Conservation (phyloP, 92 coral and sea anemone genomes). For the Hydrozoanthus gracilis region DNA sequence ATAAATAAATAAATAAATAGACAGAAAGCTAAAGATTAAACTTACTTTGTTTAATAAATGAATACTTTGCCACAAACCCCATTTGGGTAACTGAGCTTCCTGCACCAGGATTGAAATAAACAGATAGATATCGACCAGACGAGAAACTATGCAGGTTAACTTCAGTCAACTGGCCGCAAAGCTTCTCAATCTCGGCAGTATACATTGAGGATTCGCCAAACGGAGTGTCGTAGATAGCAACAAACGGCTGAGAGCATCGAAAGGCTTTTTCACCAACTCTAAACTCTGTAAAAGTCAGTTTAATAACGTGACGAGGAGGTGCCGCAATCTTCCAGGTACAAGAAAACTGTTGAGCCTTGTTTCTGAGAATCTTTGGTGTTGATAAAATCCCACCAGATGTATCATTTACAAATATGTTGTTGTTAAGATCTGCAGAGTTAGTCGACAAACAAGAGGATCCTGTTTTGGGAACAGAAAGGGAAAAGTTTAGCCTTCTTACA, state of each 20-base stretch:
- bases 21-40: neutral
- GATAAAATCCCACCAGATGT: slow-evolving; percentile 26
- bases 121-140: slow-evolving; percentile 18
- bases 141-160: neutral
- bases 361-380: neutral
- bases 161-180: neutral
- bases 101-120: slow-evolving; percentile 7
- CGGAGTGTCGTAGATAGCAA: slow-evolving; percentile 28
- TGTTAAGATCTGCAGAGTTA: slow-evolving; percentile 35
- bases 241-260: neutral
- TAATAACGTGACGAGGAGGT: slow-evolving; percentile 17
- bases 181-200: neutral
- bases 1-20: neutral
- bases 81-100: neutral
- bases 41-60: slow-evolving; percentile 31
- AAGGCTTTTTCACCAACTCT: neutral
- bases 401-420: slow-evolving; percentile 9
- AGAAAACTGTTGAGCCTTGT: neutral
- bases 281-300: slow-evolving; percentile 3
- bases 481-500: no score
- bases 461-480: no score
- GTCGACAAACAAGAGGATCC: neutral
- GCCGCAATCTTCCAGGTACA: slow-evolving; percentile 39
- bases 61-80: slow-evolving; percentile 29
- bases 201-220: slow-evolving; percentile 14